Percentiles rank a stretch among this genome's conserved stretches.
These are phyloP conservation scores for Daphoenositta chrysoptera DNA, from an alignment of 2,113 vertebrate species.

Conservation along the genomic window DNA sequence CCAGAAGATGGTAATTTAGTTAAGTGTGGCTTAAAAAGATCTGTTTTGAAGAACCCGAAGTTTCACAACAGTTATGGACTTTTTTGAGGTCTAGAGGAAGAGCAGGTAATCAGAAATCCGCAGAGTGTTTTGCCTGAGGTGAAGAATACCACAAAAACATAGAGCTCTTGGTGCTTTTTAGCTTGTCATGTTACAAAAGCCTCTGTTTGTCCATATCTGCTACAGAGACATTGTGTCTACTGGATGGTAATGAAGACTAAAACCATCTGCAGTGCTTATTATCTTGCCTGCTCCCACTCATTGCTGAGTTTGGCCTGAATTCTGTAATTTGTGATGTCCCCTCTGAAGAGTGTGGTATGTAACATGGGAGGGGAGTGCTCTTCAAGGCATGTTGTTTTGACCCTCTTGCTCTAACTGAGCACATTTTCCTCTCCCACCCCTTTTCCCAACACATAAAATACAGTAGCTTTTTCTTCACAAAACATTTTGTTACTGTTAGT, in stretches of 20 bases:
- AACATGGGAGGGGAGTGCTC: neutral
- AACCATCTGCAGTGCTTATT: slow-evolving; percentile 3
- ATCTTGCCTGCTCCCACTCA: neutral
- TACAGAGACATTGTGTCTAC: neutral
- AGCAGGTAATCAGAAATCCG: slow-evolving; percentile 29
- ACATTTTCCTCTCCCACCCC: neutral
- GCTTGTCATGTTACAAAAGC: neutral
- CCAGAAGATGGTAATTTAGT: neutral
- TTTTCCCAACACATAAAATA: neutral
- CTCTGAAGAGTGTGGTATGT: neutral
- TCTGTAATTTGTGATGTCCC: neutral
- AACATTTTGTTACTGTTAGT: neutral
- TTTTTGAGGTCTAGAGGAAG: slow-evolving; percentile 21
- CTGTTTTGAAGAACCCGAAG: neutral
- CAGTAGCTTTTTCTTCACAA: neutral
- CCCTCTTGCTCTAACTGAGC: neutral
- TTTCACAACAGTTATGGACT: neutral
- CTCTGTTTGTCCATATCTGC: neutral
- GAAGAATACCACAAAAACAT: neutral
- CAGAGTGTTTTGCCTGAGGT: neutral
- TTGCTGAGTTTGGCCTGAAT: slow-evolving; percentile 1
- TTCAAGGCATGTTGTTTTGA: neutral
- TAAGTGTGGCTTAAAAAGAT: neutral
- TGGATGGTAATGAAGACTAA: neutral
- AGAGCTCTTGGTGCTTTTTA: neutral